Conservation (phyloP, 2,113 vertebrate species). For the Podiceps cristatus region DNA sequence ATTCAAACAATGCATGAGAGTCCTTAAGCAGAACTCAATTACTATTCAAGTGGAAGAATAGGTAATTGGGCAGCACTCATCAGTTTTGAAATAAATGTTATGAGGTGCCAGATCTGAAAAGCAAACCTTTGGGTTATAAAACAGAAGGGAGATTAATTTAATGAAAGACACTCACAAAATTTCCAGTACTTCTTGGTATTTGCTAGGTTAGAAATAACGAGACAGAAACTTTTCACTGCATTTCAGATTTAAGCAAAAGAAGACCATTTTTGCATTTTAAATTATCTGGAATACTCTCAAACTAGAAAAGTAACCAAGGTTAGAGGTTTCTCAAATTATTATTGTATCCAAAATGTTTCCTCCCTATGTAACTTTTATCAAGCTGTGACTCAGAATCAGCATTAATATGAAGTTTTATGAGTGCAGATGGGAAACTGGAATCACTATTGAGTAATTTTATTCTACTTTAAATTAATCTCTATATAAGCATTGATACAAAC, state of each 20-base stretch:
- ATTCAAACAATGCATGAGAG: not conserved
- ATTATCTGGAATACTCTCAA: not conserved
- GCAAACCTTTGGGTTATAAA: slow-evolving; percentile 16
- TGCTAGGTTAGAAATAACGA: not conserved
- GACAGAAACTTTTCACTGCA: not conserved
- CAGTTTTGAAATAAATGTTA: slow-evolving; percentile 18
- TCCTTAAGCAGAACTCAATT: slow-evolving; percentile 40
- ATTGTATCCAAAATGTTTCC: not conserved
- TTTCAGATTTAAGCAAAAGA: not conserved
- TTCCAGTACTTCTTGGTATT: not conserved
- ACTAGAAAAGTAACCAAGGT: not conserved
- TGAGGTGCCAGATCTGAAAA: slow-evolving; percentile 27
- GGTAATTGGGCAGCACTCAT: slow-evolving; percentile 31
- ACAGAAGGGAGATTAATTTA: not conserved
- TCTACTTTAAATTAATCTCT: not conserved
- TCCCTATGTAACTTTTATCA: not conserved
- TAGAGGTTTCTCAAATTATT: not conserved
- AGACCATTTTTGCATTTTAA: not conserved
- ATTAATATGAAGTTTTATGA: not conserved
- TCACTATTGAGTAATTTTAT: not conserved
- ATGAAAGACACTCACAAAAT: not conserved
- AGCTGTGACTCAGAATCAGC: not conserved
- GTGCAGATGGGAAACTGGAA: not conserved
- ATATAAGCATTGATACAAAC: not conserved
- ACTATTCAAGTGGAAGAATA: slow-evolving; percentile 39